phyloP scores from a whole-genome alignment of 2,113 vertebrate genomes.

The Hipposideros armiger region DNA sequence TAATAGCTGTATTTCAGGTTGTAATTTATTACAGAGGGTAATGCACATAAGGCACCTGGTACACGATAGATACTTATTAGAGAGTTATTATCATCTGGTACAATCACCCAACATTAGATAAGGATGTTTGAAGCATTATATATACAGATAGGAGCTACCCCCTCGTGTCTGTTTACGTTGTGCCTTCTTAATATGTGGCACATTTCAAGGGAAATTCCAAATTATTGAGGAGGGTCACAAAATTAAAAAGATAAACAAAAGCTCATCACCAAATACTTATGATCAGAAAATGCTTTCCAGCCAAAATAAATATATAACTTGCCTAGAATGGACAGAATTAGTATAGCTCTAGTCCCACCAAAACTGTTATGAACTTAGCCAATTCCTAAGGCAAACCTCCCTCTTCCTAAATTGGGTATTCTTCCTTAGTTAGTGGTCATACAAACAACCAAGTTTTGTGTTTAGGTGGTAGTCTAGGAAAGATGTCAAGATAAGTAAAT shows the following conservation, averaged over 20 bases:
- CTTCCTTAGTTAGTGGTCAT: neutral
- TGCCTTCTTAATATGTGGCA: neutral
- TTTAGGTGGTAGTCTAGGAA: neutral
- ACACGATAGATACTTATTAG: neutral
- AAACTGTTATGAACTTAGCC: neutral
- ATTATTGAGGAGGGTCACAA: neutral
- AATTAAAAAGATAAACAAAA: neutral
- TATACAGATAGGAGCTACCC: neutral
- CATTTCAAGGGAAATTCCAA: neutral
- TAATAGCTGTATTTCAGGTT: neutral
- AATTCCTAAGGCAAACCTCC: constrained; percentile 22
- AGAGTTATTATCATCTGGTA: neutral
- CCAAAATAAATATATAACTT: neutral
- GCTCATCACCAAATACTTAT: neutral
- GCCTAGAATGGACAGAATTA: neutral
- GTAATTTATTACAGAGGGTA: neutral
- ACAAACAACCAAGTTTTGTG: neutral
- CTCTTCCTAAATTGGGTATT: neutral
- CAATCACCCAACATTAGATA: neutral
- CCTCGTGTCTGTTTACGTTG: neutral
- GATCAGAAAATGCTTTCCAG: neutral
- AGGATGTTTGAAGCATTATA: neutral
- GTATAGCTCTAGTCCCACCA: neutral
- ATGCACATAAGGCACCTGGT: neutral
- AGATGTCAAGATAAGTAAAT: constrained; percentile 1